These are phyloP conservation scores for Saimiri boliviensis DNA, from an alignment of 2,113 vertebrate genomes.

Conservation along the genomic window DNA sequence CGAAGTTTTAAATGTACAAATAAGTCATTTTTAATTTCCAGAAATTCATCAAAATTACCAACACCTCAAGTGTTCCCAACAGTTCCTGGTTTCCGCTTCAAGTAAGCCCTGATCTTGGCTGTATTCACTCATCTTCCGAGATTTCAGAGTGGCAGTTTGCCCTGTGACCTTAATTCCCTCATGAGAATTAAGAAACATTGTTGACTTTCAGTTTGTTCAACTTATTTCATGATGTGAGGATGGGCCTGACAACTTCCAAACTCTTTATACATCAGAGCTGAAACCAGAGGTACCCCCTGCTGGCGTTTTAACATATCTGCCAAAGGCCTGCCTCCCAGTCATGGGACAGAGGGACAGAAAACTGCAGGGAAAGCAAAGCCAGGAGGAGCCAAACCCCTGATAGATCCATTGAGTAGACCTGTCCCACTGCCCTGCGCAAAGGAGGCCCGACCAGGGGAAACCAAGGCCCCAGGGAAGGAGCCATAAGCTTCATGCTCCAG, in stretches of 20 bases:
- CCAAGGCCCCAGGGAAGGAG: not conserved
- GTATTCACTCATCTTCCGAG: not conserved
- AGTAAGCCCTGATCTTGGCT: not conserved
- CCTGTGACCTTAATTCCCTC: not conserved
- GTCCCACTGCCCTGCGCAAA: not conserved
- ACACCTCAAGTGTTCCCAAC: not conserved
- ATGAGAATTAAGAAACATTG: not conserved
- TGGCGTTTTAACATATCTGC: not conserved
- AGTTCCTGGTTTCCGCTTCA: not conserved
- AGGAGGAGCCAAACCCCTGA: not conserved
- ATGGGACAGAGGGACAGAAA: not conserved
- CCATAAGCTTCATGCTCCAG: not conserved
- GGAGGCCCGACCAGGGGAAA: not conserved
- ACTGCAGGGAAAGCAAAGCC: not conserved
- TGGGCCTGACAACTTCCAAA: not conserved
- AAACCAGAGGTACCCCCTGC: not conserved
- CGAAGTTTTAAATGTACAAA: not conserved
- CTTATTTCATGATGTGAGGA: not conserved
- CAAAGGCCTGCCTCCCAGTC: not conserved
- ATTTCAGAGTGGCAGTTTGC: not conserved
- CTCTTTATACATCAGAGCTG: not conserved
- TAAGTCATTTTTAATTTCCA: not conserved
- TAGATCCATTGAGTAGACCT: not conserved
- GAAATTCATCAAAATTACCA: not conserved
- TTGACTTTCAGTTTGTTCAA: not conserved